Conservation (phyloP, 2,888 invertebrate species). For the Mythimna lalbum region DNA sequence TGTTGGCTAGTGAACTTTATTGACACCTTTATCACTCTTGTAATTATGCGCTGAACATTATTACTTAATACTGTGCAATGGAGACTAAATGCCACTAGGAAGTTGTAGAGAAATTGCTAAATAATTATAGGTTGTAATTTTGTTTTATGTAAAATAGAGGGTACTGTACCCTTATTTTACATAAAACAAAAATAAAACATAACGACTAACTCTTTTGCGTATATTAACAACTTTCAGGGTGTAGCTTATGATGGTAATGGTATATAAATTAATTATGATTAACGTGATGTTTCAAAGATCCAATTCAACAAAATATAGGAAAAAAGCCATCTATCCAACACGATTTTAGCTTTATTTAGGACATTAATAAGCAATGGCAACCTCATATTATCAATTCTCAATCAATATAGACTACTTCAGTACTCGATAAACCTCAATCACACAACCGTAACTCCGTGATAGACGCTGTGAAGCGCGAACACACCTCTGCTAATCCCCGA, state of each 20-base stretch:
- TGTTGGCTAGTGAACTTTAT: conserved; percentile 30
- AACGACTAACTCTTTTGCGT: background rate
- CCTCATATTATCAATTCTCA: conserved; percentile 4
- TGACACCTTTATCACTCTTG: conserved; percentile 28
- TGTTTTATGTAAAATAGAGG: background rate
- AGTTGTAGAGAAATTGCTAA: conserved; percentile 2
- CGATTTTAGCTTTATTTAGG: background rate
- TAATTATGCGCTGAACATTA: conserved; percentile 28
- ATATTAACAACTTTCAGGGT: background rate
- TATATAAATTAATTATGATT: background rate
- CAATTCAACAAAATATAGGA: no score
- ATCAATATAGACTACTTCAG: conserved; percentile 9
- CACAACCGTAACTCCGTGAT: background rate
- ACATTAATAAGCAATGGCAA: background rate
- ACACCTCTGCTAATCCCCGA: conserved; percentile 40
- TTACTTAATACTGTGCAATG: conserved; percentile 5
- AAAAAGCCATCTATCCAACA: no score
- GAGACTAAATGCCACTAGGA: background rate
- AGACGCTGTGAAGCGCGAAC: background rate
- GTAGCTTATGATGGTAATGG: background rate
- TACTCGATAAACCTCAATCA: conserved; percentile 9
- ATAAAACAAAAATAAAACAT: no score
- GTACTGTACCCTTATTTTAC: no score
- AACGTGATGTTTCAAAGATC: background rate
- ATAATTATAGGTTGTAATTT: background rate